phyloP scores from a whole-genome alignment of 2,797 vertebrate genomes.

The Propithecus deckenii region DNA sequence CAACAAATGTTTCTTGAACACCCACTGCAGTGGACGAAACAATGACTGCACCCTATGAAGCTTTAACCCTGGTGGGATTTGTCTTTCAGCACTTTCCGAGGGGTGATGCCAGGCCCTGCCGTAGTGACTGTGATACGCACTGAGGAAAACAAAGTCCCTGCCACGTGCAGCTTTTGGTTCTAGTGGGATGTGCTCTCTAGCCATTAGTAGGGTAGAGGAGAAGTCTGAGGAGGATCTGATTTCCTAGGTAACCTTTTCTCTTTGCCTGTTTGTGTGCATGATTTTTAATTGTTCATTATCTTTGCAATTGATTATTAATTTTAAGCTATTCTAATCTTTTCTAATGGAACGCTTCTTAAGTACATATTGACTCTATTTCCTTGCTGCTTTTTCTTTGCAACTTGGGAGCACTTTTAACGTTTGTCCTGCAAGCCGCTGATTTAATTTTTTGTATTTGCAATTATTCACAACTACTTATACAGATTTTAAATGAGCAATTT shows the following conservation, averaged over 20 bases:
- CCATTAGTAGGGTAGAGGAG: neutral
- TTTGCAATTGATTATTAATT: neutral
- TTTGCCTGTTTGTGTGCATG: neutral
- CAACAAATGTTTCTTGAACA: neutral
- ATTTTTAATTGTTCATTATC: neutral
- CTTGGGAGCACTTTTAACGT: neutral
- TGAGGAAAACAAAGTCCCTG: neutral
- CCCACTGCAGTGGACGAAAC: neutral
- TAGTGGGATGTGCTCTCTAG: neutral
- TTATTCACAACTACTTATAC: neutral
- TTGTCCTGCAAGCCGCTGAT: neutral
- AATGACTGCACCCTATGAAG: accelerated
- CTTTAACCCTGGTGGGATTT: neutral
- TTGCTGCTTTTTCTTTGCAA: neutral
- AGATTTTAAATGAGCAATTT: neutral
- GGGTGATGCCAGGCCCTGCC: neutral
- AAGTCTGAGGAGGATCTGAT: neutral
- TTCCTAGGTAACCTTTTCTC: neutral
- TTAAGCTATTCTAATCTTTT: neutral
- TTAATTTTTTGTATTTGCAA: neutral
- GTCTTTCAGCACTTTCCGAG: neutral
- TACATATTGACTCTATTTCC: neutral
- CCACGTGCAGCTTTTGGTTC: neutral
- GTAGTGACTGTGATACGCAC: accelerated
- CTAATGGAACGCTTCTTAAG: neutral